These are phyloP conservation scores for Anodontia alba DNA, from an alignment of 2,888 invertebrate species.

Conservation along the genomic window DNA sequence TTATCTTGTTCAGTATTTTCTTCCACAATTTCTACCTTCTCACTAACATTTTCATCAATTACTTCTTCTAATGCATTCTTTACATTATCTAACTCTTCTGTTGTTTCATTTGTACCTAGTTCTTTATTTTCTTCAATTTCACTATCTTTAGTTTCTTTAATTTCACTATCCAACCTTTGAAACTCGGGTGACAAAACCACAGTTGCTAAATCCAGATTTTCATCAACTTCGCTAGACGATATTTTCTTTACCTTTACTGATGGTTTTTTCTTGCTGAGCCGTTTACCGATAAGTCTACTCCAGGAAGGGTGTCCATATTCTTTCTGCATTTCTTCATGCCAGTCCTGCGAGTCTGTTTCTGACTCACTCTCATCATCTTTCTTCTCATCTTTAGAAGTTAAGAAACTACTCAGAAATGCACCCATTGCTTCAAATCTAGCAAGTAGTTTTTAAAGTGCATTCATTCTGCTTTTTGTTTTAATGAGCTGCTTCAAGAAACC, in stretches of 20 bases:
- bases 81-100: constrained; percentile 55
- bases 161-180: background rate
- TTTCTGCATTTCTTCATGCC: constrained; percentile 48
- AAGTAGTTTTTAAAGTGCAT: too few relatives aligned
- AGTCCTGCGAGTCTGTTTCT: constrained; percentile 41
- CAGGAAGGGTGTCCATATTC: constrained; percentile 57
- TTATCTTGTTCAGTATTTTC: background rate
- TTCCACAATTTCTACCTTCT: background rate
- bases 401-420: constrained; percentile 43
- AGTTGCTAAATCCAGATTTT: constrained; percentile 51
- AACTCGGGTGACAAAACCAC: constrained; percentile 17
- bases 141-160: background rate
- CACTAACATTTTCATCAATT: background rate
- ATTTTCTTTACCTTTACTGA: background rate
- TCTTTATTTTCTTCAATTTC: too few relatives aligned
- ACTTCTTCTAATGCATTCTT: constrained; percentile 55
- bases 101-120: background rate
- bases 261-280: background rate
- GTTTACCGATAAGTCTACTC: constrained; percentile 34
- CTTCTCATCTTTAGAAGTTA: constrained; percentile 19
- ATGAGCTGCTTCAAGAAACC: too few relatives aligned
- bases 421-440: constrained; percentile 51
- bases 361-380: constrained; percentile 37
- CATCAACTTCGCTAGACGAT: constrained; percentile 34
- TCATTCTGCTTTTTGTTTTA: too few relatives aligned